Base-by-base conservation (phyloP, 1,140 invertebrate genomes). In the Lysiphlebus fabarum region DNA sequence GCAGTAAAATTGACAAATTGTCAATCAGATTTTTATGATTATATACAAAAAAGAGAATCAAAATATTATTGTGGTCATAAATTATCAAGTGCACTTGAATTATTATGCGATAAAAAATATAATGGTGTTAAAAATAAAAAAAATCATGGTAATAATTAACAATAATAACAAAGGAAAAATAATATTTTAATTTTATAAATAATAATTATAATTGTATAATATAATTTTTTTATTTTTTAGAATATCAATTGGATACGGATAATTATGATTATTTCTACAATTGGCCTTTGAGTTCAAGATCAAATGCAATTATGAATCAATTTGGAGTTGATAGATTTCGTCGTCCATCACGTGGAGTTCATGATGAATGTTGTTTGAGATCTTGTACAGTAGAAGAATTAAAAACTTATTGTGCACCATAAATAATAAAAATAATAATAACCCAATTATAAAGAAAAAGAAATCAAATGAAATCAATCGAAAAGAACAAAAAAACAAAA, bases 351-450 rank as follows among this genome's bases (percentile, higher is more conserved):
- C 65, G 72, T 34, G 81, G 80, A 14, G 71, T 82, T 37, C 69
- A 78, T 44, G 80, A 82, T 53, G 81, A 82, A 59, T 82, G 81
- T 59, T 82, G 81, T 56, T 47, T 68, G n/a, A 81, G 78, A 49
- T 59, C 72, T 5, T 82, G 81, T 56, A 68, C 68, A 14, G 69
- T 76, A 17, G 65, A 65, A 10, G 79, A 82, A 64, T 48, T 82
- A 14, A 63, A 61, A 9, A 77, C 67, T 59, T 82, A 82, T 42
- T 82, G 81, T 58, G 77, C 2, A 26, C 2, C 17, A 26, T 26
- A 26, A 26, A 26, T 26, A 26, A 26, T 4, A 26, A 26, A 26
- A 26, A 26, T 26, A 26, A 26, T 26, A 26, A 26, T 26, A 26
- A 26, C 17, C 17, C 17, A 26, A 26, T 26, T 26, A 26, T 26